Evolutionary conservation across 2,113 vertebrate genomes (phyloP).

Genomic region (Percopsis transmontana): DNA sequence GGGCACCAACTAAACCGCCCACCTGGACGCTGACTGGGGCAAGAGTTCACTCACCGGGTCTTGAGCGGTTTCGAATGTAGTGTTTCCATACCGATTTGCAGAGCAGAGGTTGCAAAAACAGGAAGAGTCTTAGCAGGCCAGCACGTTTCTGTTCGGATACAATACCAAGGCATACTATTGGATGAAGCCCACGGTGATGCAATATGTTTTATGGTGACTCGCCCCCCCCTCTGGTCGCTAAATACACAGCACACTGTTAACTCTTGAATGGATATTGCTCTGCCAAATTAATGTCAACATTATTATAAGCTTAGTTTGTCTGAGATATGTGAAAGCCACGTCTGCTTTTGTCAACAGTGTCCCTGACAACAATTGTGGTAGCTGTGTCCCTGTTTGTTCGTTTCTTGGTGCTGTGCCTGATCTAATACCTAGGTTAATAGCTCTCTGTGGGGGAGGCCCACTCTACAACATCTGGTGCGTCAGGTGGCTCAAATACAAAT

Average conservation of each 20-base stretch:
- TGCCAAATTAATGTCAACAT: not conserved
- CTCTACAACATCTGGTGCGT: conserved; percentile 29
- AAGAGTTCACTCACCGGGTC: too few species aligned
- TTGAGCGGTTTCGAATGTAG: too few species aligned
- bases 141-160: too few species aligned
- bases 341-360: conserved; percentile 20
- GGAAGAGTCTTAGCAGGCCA: too few species aligned
- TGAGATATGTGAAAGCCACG: conserved; percentile 17
- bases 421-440: conserved; percentile 27
- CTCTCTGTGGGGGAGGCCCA: conserved; percentile 31
- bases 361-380: conserved; percentile 22
- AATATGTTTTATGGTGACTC: not conserved
- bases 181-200: too few species aligned
- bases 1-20: too few species aligned
- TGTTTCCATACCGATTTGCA: too few species aligned
- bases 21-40: too few species aligned
- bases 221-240: not conserved
- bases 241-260: not conserved
- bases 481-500: conserved; percentile 19
- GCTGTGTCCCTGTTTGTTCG: conserved; percentile 24
- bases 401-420: conserved; percentile 27
- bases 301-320: conserved; percentile 1
- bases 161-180: too few species aligned
- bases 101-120: too few species aligned
- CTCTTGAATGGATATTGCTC: conserved; percentile 4